Conservation (phyloP, 1,140 invertebrate species). For the Berghia stephanieae region DNA sequence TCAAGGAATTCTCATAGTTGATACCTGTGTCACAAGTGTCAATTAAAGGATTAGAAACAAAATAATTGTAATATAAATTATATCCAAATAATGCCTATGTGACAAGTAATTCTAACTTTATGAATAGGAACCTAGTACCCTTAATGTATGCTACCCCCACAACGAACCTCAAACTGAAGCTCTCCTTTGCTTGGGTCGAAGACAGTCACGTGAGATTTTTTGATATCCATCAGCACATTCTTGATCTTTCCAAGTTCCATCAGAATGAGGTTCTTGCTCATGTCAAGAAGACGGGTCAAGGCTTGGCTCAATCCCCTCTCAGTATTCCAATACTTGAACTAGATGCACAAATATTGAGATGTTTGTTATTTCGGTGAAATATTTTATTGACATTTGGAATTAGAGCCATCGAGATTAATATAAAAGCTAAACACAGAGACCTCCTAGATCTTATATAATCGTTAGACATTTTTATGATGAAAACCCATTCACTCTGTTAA, state of each 20-base stretch:
- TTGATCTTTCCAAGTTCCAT: slow-evolving; percentile 49
- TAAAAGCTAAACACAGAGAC: too few species aligned
- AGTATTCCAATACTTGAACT: slow-evolving; percentile 37
- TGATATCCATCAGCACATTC: slow-evolving; percentile 44
- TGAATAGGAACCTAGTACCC: too few species aligned
- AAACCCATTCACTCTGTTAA: too few species aligned
- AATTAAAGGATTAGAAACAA: slow-evolving; percentile 13
- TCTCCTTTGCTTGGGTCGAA: slow-evolving; percentile 84
- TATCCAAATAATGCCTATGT: not conserved
- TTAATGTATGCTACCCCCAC: too few species aligned
- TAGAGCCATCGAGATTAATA: too few species aligned
- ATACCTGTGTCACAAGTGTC: too few species aligned
- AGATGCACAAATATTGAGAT: not conserved
- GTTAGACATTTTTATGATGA: too few species aligned
- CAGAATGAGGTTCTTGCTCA: slow-evolving; percentile 39
- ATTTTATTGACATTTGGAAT: too few species aligned
- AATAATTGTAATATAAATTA: not conserved
- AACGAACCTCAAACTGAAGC: slow-evolving; percentile 79
- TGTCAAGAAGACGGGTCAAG: slow-evolving; percentile 35
- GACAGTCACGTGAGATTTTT: slow-evolving; percentile 70
- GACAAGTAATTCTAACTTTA: too few species aligned
- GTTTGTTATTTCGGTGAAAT: not conserved
- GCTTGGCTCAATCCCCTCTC: slow-evolving; percentile 34
- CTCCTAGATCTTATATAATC: too few species aligned
- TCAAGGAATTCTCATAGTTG: too few species aligned